These are phyloP conservation scores for Leptodactylus fuscus DNA, from an alignment of 2,113 vertebrate species.

Conservation along the genomic window DNA sequence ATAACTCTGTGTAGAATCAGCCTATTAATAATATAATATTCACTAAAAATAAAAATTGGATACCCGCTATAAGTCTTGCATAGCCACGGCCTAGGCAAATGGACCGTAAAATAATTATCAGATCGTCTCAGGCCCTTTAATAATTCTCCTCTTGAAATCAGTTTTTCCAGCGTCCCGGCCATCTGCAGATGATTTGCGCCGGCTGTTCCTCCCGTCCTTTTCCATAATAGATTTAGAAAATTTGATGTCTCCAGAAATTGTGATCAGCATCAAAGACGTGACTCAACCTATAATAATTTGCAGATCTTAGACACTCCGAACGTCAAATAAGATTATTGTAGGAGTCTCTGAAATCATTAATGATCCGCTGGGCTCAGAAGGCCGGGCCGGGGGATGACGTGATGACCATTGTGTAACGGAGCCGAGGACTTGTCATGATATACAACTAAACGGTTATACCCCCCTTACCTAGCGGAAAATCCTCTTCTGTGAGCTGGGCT, in stretches of 20 bases:
- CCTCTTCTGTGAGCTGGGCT: too few relatives aligned
- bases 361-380: neutral
- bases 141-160: constrained; percentile 7
- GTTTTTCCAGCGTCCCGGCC: constrained; percentile 7
- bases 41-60: too few relatives aligned
- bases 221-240: constrained; percentile 29
- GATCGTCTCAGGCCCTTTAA: constrained; percentile 17
- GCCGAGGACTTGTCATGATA: too few relatives aligned
- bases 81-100: neutral
- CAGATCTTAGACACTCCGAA: constrained; percentile 37
- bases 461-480: too few relatives aligned
- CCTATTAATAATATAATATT: too few relatives aligned
- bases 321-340: constrained; percentile 39
- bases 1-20: too few relatives aligned
- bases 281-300: constrained; percentile 37
- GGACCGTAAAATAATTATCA: neutral
- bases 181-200: constrained; percentile 48
- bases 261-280: constrained; percentile 47
- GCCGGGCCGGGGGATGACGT: neutral
- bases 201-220: neutral
- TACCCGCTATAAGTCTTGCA: too few relatives aligned
- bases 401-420: neutral
- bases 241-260: constrained; percentile 39
- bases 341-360: neutral
- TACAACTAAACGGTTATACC: too few relatives aligned